Evolutionary conservation across 2,113 vertebrate species (phyloP).

Genomic region (Proteles cristata): DNA sequence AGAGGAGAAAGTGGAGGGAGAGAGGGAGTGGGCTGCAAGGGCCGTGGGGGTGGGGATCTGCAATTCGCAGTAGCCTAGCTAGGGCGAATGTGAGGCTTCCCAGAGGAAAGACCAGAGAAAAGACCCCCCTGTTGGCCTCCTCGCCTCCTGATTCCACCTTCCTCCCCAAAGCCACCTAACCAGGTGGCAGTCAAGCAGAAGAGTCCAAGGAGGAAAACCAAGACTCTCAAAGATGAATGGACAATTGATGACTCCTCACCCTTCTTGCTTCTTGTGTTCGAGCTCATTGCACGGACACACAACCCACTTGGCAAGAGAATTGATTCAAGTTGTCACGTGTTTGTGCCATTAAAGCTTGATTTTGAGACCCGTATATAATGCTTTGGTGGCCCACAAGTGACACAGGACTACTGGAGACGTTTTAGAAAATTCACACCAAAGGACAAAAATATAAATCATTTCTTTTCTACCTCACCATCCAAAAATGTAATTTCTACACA

Average conservation of each 20-base stretch:
- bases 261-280: background rate
- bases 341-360: background rate
- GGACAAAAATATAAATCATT: background rate
- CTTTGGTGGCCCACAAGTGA: background rate
- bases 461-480: background rate
- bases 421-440: conserved; percentile 24
- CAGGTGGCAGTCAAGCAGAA: background rate
- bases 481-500: background rate
- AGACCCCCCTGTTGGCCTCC: background rate
- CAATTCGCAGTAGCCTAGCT: too few relatives aligned
- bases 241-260: background rate
- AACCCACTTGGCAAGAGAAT: background rate
- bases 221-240: background rate
- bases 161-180: background rate
- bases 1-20: background rate
- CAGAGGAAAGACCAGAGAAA: background rate
- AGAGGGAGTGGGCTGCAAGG: too few relatives aligned
- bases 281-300: background rate
- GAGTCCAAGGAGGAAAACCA: background rate
- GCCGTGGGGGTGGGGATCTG: rapidly evolving
- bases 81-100: background rate
- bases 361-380: background rate
- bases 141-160: background rate
- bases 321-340: background rate
- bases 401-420: background rate